Percentiles rank a stretch among this genome's conserved stretches.
These are phyloP conservation scores for Steinernema feltiae DNA, from an alignment of 1,140 invertebrate genomes.

Conservation along the genomic window DNA sequence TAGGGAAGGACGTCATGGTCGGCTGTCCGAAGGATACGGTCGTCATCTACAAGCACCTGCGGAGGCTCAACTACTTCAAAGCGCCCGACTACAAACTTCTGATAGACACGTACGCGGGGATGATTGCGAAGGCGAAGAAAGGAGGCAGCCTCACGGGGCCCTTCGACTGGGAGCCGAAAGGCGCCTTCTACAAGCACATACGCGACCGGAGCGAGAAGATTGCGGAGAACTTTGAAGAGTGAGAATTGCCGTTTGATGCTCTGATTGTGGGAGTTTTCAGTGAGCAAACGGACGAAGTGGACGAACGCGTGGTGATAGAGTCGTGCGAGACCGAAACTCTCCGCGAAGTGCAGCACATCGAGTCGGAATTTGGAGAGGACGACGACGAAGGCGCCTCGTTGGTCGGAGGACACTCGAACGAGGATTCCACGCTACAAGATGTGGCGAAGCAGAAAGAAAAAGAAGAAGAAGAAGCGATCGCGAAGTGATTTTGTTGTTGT, in stretches of 20 bases:
- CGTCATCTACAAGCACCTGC: not conserved
- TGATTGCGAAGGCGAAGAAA: not conserved
- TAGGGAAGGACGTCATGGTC: not conserved
- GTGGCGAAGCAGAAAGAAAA: too few relatives aligned
- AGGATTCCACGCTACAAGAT: not conserved
- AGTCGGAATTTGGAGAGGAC: not conserved
- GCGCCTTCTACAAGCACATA: not conserved
- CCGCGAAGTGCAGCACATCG: not conserved
- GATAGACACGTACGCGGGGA: not conserved
- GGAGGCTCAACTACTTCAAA: not conserved
- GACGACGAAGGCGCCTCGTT: not conserved
- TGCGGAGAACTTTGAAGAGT: not conserved
- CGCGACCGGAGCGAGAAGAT: not conserved
- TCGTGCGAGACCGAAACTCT: not conserved
- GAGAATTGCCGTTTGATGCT: not conserved
- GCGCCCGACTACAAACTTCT: not conserved
- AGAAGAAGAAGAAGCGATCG: too few relatives aligned
- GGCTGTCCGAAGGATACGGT: not conserved
- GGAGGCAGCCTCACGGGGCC: not conserved
- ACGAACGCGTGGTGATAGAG: not conserved
- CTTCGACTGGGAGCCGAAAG: not conserved
- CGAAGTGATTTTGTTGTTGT: too few relatives aligned
- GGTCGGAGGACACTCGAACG: not conserved
- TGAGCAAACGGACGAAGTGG: not conserved
- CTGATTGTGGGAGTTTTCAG: not conserved